Conservation (phyloP, 2,888 invertebrate genomes). For the Cataglyphis cursor region DNA sequence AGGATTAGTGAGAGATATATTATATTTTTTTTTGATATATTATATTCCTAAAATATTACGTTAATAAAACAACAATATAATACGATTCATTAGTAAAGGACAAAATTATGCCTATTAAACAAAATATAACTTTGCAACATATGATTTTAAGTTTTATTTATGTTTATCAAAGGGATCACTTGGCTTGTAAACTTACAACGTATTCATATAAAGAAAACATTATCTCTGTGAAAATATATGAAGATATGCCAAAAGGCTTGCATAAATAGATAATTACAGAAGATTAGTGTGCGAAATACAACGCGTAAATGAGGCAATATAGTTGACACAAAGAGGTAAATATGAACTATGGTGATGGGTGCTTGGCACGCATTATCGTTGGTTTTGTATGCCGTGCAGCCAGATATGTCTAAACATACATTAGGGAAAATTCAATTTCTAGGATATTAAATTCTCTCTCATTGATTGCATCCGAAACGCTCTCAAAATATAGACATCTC, state of each 20-base stretch:
- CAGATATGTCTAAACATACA: conserved; percentile 5
- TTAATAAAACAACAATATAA: background rate
- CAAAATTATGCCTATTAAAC: background rate
- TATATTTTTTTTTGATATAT: too few relatives aligned
- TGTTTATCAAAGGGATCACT: background rate
- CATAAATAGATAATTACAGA: conserved; percentile 30
- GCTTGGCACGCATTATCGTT: conserved; percentile 25
- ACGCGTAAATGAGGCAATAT: conserved; percentile 15
- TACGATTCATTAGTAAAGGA: background rate
- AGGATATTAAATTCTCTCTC: conserved; percentile 25
- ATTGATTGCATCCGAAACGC: background rate
- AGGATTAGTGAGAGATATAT: background rate
- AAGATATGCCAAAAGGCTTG: background rate
- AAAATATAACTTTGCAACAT: background rate
- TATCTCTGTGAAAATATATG: background rate
- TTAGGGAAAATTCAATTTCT: conserved; percentile 24
- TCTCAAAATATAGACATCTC: background rate
- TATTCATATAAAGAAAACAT: background rate
- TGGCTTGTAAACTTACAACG: background rate
- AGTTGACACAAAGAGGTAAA: conserved; percentile 17
- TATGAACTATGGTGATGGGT: conserved; percentile 11
- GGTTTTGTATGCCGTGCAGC: background rate
- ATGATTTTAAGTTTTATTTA: background rate
- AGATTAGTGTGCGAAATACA: conserved; percentile 23
- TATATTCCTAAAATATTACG: conserved; percentile 5